A percentile compares a stretch with the other conserved stretches of the same genome.
Conservation (phyloP, 2,113 vertebrate genomes). For the Saiga tatarica region DNA sequence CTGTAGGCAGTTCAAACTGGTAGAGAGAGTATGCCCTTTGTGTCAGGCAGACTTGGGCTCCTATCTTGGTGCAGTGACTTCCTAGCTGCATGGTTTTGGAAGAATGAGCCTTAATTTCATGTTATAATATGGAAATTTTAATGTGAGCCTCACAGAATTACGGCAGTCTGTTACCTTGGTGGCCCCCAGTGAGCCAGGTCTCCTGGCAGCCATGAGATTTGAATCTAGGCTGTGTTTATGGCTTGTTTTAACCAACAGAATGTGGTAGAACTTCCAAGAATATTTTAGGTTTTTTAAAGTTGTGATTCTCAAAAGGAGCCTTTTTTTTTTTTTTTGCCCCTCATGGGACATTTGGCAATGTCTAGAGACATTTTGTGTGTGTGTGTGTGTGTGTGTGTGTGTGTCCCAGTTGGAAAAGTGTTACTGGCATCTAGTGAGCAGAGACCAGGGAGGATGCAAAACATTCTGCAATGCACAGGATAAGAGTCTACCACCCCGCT, state of each 20-base stretch:
- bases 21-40: background rate
- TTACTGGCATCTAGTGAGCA: background rate
- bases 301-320: background rate
- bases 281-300: background rate
- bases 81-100: background rate
- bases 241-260: background rate
- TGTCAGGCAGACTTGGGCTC: fast-evolving
- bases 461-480: background rate
- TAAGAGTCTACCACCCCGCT: fast-evolving
- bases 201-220: background rate
- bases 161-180: background rate
- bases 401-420: background rate
- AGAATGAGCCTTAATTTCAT: background rate
- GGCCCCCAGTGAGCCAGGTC: background rate
- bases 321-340: background rate
- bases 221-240: background rate
- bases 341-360: background rate
- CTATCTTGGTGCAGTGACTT: background rate
- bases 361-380: background rate
- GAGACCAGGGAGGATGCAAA: background rate
- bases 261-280: background rate
- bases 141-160: background rate
- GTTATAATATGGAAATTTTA: background rate
- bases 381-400: background rate
- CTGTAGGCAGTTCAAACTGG: background rate